These are phyloP conservation scores for Melitaea cinxia DNA, from an alignment of 1,140 invertebrate species.

Conservation along the genomic window DNA sequence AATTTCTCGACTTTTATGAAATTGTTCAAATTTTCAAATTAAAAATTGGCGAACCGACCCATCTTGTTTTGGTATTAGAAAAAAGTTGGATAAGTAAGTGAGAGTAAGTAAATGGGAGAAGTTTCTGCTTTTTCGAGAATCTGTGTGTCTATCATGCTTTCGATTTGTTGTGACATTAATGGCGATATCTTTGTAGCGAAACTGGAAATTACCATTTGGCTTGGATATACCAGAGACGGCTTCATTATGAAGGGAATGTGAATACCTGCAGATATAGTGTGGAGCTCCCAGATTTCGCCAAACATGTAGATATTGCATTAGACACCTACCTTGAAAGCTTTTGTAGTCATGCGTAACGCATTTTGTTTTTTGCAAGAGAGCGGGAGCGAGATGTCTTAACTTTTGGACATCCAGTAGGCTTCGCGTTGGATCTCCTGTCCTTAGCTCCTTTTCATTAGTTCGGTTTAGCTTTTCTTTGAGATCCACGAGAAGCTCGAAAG, in stretches of 20 bases:
- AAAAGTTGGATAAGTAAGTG: constrained; percentile 40
- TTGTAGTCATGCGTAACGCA: constrained; percentile 24
- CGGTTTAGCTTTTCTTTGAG: neutral
- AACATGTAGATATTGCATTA: constrained; percentile 33
- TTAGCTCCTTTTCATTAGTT: neutral
- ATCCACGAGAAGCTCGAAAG: constrained; percentile 1
- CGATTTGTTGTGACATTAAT: constrained; percentile 18
- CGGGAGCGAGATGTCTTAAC: neutral
- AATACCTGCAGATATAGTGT: constrained; percentile 29
- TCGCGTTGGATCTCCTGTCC: neutral
- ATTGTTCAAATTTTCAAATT: constrained; percentile 46
- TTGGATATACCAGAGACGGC: constrained; percentile 22
- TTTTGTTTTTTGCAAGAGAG: constrained; percentile 15
- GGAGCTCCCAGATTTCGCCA: constrained; percentile 37
- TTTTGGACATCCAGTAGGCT: neutral
- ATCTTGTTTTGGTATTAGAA: constrained; percentile 40
- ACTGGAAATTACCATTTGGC: neutral
- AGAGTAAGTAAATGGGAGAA: constrained; percentile 30
- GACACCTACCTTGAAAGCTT: constrained; percentile 35
- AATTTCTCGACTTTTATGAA: constrained; percentile 36
- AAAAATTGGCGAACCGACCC: constrained; percentile 43
- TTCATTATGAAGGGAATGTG: constrained; percentile 22
- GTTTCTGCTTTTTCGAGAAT: constrained; percentile 25
- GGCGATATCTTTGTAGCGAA: constrained; percentile 13
- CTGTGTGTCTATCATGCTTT: constrained; percentile 23